These are phyloP conservation scores for Piaya cayana DNA, from an alignment of 2,113 vertebrate species.

Conservation along the genomic window DNA sequence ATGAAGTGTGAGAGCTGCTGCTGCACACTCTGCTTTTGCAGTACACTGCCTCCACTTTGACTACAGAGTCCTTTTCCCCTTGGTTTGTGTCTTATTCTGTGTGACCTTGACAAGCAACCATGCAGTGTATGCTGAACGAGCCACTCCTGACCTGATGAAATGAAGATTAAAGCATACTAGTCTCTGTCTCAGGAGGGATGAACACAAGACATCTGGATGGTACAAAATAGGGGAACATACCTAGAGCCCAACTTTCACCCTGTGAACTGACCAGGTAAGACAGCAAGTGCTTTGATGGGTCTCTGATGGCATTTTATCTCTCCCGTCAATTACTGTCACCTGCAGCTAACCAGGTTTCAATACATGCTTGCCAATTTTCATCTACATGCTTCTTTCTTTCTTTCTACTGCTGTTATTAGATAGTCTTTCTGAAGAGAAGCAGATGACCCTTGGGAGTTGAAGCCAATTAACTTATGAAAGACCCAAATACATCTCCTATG, in stretches of 20 bases:
- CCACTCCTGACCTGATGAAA: not conserved
- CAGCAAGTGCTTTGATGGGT: not conserved
- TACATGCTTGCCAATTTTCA: not conserved
- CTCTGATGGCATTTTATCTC: not conserved
- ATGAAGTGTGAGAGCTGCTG: not conserved
- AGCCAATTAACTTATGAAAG: conserved; percentile 23
- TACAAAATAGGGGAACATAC: not conserved
- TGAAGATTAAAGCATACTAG: not conserved
- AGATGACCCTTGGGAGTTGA: not conserved
- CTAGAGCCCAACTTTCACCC: not conserved
- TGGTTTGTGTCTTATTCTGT: not conserved
- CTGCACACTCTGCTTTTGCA: not conserved
- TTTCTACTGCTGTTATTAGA: not conserved
- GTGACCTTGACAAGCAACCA: not conserved
- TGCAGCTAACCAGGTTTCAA: not conserved
- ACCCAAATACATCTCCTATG: conserved; percentile 1
- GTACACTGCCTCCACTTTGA: not conserved
- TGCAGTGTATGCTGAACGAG: not conserved
- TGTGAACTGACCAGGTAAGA: not conserved
- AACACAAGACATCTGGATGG: not conserved
- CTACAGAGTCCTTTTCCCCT: not conserved
- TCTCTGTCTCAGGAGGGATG: not conserved
- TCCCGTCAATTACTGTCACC: not conserved
- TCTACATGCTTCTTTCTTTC: not conserved
- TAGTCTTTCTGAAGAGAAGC: not conserved